Evolutionary conservation across 2,797 vertebrate species (phyloP).

Genomic region (Pseudomugil gertrudae): DNA sequence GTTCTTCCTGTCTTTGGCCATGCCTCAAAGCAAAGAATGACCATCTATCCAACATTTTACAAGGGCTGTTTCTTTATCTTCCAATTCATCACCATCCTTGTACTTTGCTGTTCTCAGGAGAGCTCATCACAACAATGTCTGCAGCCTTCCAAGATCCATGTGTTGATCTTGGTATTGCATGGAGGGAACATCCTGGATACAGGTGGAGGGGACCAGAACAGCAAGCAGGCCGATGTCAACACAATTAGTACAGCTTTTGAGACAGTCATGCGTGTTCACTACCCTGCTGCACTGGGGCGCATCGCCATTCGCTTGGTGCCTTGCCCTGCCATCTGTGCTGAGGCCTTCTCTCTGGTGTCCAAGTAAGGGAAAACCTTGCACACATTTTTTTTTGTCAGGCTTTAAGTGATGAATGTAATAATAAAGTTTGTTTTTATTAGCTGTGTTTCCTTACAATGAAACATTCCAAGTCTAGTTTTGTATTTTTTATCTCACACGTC

Average conservation of each 20-base stretch:
- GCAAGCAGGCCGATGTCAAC: slow-evolving; percentile 95
- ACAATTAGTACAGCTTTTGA: slow-evolving; percentile 92
- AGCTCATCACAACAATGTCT: slow-evolving; percentile 83
- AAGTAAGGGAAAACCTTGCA: slow-evolving; percentile 82
- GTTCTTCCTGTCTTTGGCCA: slow-evolving; percentile 17
- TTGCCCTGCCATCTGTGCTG: slow-evolving; percentile 94
- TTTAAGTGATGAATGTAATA: not conserved
- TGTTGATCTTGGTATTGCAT: slow-evolving; percentile 92
- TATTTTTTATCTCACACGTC: slow-evolving; percentile 26
- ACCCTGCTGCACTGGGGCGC: slow-evolving; percentile 91
- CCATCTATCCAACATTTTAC: not conserved
- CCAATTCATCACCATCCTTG: not conserved
- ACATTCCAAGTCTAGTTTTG: slow-evolving; percentile 24
- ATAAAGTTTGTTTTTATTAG: slow-evolving; percentile 21
- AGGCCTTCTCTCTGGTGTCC: slow-evolving; percentile 95
- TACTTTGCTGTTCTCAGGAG: slow-evolving; percentile 77
- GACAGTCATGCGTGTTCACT: slow-evolving; percentile 95
- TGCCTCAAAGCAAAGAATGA: slow-evolving; percentile 5
- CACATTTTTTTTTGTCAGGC: slow-evolving; percentile 7
- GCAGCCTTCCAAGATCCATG: slow-evolving; percentile 91
- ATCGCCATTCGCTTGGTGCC: slow-evolving; percentile 94
- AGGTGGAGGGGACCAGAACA: slow-evolving; percentile 90
- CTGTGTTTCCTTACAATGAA: slow-evolving; percentile 32
- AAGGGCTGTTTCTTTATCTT: not conserved
- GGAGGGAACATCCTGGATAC: slow-evolving; percentile 98